A percentile compares a stretch with the other conserved stretches of the same genome.
Evolutionary conservation across 2,888 invertebrate genomes (phyloP).

Genomic region (Acronicta psi): DNA sequence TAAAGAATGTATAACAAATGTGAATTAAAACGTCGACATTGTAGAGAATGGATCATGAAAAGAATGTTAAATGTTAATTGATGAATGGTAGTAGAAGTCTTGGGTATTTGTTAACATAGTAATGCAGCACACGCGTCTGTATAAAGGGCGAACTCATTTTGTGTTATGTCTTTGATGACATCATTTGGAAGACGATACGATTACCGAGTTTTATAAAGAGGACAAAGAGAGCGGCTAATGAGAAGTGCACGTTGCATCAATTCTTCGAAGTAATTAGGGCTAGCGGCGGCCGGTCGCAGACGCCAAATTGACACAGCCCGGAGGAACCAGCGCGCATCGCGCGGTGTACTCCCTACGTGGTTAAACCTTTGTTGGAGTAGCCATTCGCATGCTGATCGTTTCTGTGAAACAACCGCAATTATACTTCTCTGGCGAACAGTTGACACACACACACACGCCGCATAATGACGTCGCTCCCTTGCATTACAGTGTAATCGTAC

Average conservation of each 20-base stretch:
- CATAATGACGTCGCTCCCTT: slow-evolving; percentile 67
- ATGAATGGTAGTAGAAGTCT: slow-evolving; percentile 30
- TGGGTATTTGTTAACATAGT: slow-evolving; percentile 35
- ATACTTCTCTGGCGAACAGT: slow-evolving; percentile 72
- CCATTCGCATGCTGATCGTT: slow-evolving; percentile 65
- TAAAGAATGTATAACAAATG: slow-evolving; percentile 35
- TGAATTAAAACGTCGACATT: slow-evolving; percentile 24
- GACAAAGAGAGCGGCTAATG: slow-evolving; percentile 62
- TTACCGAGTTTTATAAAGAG: slow-evolving; percentile 44
- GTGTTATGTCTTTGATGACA: slow-evolving; percentile 43
- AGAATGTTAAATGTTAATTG: slow-evolving; percentile 47
- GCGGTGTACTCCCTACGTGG: slow-evolving; percentile 44
- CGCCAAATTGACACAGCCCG: slow-evolving; percentile 67
- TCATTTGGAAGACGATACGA: slow-evolving; percentile 45
- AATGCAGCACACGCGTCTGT: slow-evolving; percentile 14
- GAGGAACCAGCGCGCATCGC: slow-evolving; percentile 43
- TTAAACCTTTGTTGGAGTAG: slow-evolving; percentile 56
- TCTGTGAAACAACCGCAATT: slow-evolving; percentile 75
- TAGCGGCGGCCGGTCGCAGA: slow-evolving; percentile 56
- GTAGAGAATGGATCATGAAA: slow-evolving; percentile 28
- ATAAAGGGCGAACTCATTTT: slow-evolving; percentile 41
- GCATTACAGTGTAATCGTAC: slow-evolving; percentile 74
- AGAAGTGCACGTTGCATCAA: slow-evolving; percentile 55
- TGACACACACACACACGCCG: slow-evolving; percentile 67
- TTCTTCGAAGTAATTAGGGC: slow-evolving; percentile 73